Base-by-base conservation (phyloP, 37 sponge, comb jelly and placozoan genomes). In the Beroe forskalii region DNA sequence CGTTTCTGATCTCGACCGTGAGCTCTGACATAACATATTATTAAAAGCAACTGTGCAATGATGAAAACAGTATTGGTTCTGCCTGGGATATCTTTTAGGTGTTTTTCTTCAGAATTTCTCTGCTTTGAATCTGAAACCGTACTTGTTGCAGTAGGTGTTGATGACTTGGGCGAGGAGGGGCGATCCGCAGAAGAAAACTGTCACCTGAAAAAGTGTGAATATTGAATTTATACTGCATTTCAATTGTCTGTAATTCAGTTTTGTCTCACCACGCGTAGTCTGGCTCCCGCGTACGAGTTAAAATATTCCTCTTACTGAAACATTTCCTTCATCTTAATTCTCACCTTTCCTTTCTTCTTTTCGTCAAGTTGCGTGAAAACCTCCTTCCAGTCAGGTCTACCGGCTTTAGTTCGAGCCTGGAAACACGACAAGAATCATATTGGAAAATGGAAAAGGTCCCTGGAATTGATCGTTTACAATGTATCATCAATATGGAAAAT, bases 131-230 rank as follows among this genome's bases (percentile, higher is more conserved):
- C 89, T 92, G 90, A 95, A 95, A 31, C 93, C 91, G 64, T 90
- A 94, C 66, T 93, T 62, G 62, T 90, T 86, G 66, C 96, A 94
- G 30, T 94, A 91, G 20, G 90, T 67, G 67, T 94, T 94, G 32
- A 95, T 86, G 0, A 93, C 89, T 3, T 91, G 92, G 28, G 93
- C 90, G 28, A 95, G 91, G 19, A 93, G 91, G 12, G 94, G 96
- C 1, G 94, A 92, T 1, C 96, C 96, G 83, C 96, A 95, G 93
- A 93, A 95, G 67, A 95, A 95, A 19, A 95, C 93, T 24, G 96
- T 93, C 61, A 95, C 94, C 86, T 80, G 55, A 27, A 27, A 27
- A 8, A 27, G 31, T n/a, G n/a, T n/a, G n/a, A n/a, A n/a, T 9
- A n/a, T n/a, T n/a, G n/a, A n/a, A n/a, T n/a, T n/a, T n/a, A n/a